Evolutionary conservation across 2,888 invertebrate species (phyloP).

Genomic region (Dolichomitus sp.): DNA sequence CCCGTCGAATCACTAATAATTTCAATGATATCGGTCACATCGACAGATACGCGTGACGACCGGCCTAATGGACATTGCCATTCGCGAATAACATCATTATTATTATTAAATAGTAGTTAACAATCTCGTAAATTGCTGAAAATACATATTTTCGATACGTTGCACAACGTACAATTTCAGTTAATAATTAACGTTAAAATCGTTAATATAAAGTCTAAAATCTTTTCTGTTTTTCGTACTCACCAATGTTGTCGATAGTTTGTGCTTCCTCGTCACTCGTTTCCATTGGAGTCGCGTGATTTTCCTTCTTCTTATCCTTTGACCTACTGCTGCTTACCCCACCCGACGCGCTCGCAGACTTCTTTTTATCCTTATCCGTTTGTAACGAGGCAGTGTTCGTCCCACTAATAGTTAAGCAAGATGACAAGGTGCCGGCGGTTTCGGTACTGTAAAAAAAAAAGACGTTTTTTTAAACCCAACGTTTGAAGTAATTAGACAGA

Average conservation of each 20-base stretch:
- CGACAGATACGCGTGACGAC: not conserved
- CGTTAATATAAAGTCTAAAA: too few species aligned
- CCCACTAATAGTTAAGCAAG: constrained; percentile 71
- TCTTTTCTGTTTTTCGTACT: constrained; percentile 69
- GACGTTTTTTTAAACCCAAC: not conserved
- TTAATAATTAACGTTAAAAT: not conserved
- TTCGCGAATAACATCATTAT: not conserved
- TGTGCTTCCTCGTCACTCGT: constrained; percentile 88
- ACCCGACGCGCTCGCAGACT: constrained; percentile 71
- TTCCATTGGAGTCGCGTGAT: constrained; percentile 86
- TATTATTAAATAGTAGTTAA: constrained; percentile 11
- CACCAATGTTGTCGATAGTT: constrained; percentile 81
- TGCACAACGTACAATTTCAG: not conserved
- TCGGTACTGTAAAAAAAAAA: constrained; percentile 75
- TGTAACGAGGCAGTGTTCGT: constrained; percentile 70
- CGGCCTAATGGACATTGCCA: constrained; percentile 28
- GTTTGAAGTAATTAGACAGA: not conserved
- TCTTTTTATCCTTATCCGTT: constrained; percentile 80
- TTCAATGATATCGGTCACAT: constrained; percentile 51
- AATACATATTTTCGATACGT: not conserved
- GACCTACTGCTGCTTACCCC: constrained; percentile 76
- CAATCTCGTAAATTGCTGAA: not conserved
- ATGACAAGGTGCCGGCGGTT: constrained; percentile 62
- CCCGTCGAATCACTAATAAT: constrained; percentile 58
- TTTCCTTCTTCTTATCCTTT: constrained; percentile 86